Base-by-base conservation (phyloP, 2,797 vertebrate genomes). In the Alexandromys oeconomus region DNA sequence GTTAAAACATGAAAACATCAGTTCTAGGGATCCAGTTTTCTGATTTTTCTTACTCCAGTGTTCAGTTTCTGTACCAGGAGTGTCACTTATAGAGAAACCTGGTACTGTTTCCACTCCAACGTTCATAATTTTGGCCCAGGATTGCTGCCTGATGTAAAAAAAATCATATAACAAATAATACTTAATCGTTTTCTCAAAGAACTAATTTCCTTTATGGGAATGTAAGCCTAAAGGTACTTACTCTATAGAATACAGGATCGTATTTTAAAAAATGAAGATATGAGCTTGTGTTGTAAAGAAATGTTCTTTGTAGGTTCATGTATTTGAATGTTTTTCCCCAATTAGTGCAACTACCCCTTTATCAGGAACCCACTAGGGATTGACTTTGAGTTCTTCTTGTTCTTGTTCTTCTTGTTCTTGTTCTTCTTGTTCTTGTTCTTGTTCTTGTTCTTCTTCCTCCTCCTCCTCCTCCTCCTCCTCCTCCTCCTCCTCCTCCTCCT, bases 351-450 rank as follows among this genome's bases (percentile, higher is more conserved):
- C 34, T n/a, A 6, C 4, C n/a, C n/a, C 69, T 40, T 73, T 40
- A 40, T 4, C 1, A 37, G n/a, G 0, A 8, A 19, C 37, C 9
- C 69, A 23, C 4, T 23, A 10, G 4, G n/a, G 21, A 19, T 1
- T 37, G 69, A 21, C 21, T 73, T n/a, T n/a, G n/a, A n/a, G n/a
- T n/a, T n/a, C n/a, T n/a, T n/a, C n/a, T n/a, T n/a, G n/a, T n/a
- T n/a, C n/a, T n/a, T n/a, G n/a, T n/a, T n/a, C n/a, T n/a, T n/a
- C n/a, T n/a, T n/a, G n/a, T n/a, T n/a, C n/a, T n/a, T n/a, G n/a
- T n/a, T n/a, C n/a, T n/a, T n/a, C n/a, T n/a, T n/a, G n/a, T n/a
- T n/a, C n/a, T n/a, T n/a, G n/a, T 71, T 46, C 9, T 10, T 46
- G 46, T 46, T 46, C 8, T 10, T 46, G 1, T 1, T 46, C 46